A percentile compares a stretch with the other conserved stretches of the same genome.
phyloP scores from a whole-genome alignment of 2,113 vertebrate genomes.

The Spizaetus ornatus region DNA sequence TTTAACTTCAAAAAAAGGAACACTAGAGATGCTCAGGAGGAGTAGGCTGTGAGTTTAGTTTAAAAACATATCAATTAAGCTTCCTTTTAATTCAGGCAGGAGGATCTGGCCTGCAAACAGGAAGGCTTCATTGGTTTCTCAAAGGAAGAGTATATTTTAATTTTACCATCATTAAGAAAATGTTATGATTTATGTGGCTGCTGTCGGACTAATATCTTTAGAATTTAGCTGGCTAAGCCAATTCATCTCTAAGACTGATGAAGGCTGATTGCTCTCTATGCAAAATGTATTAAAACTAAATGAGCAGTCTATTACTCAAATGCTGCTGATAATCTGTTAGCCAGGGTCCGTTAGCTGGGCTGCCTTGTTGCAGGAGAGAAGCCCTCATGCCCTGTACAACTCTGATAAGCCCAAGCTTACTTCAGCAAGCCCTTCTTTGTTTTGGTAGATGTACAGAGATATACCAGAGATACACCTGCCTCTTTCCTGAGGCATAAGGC shows the following conservation, averaged over 20 bases:
- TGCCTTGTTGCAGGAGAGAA: constrained; percentile 67
- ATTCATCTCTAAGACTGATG: constrained; percentile 98
- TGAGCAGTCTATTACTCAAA: constrained; percentile 98
- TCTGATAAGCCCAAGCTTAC: not conserved
- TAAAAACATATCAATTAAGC: constrained; percentile 65
- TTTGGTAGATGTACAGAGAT: not conserved
- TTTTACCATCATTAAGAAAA: constrained; percentile 88
- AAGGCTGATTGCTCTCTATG: constrained; percentile 92
- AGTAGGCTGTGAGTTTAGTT: not conserved
- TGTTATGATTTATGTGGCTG: constrained; percentile 93
- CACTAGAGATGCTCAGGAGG: not conserved
- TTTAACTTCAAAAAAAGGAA: constrained; percentile 15
- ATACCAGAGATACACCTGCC: not conserved
- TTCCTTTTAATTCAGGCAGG: constrained; percentile 67
- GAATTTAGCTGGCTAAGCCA: constrained; percentile 85
- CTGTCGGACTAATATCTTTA: constrained; percentile 89
- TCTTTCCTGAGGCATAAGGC: not conserved
- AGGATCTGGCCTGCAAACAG: constrained; percentile 61
- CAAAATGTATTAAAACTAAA: constrained; percentile 97
- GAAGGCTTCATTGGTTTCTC: constrained; percentile 73
- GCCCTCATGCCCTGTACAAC: not conserved
- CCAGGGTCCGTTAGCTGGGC: constrained; percentile 88
- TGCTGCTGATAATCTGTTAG: constrained; percentile 87
- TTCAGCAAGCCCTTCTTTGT: not conserved
- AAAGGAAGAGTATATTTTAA: constrained; percentile 82